Percentiles rank a stretch among this genome's conserved stretches.
phyloP scores from a whole-genome alignment of 2,797 vertebrate species.

The Ctenochaetus hawaiiensis region DNA sequence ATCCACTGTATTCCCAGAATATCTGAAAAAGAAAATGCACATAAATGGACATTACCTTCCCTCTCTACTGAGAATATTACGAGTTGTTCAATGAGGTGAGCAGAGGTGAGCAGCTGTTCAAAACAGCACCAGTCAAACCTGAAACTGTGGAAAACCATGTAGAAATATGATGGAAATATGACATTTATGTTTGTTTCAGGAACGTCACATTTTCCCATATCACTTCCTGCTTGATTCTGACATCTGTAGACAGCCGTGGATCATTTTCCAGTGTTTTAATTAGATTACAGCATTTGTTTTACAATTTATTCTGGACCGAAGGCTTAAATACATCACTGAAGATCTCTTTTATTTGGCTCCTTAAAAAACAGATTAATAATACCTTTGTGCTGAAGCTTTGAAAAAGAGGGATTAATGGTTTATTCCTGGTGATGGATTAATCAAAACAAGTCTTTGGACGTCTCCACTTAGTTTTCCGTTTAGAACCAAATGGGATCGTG shows the following conservation, averaged over 20 bases:
- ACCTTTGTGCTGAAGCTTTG: slow-evolving; percentile 26
- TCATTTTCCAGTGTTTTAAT: slow-evolving; percentile 19
- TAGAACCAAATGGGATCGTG: slow-evolving; percentile 6
- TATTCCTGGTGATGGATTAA: slow-evolving; percentile 44
- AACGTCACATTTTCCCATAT: too few species aligned
- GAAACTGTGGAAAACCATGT: too few species aligned
- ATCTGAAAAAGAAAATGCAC: too few species aligned
- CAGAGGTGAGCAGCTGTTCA: too few species aligned
- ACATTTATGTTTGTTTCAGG: too few species aligned
- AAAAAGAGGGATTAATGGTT: slow-evolving; percentile 23
- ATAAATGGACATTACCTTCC: too few species aligned
- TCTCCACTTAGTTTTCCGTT: neutral
- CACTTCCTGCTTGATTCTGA: neutral
- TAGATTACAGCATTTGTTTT: neutral
- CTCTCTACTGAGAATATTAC: too few species aligned
- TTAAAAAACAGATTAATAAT: slow-evolving; percentile 50
- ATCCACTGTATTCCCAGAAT: too few species aligned
- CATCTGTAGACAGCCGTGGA: neutral
- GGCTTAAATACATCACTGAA: too few species aligned
- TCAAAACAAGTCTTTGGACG: slow-evolving; percentile 8
- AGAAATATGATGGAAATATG: too few species aligned
- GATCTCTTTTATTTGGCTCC: neutral
- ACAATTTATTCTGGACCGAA: slow-evolving; percentile 14
- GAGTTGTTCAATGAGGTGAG: too few species aligned
- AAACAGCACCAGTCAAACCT: too few species aligned